Evolutionary conservation across 2,888 invertebrate species (phyloP), one percentile per base, ranked within the genome.

Genomic region (Alcis repandata): DNA sequence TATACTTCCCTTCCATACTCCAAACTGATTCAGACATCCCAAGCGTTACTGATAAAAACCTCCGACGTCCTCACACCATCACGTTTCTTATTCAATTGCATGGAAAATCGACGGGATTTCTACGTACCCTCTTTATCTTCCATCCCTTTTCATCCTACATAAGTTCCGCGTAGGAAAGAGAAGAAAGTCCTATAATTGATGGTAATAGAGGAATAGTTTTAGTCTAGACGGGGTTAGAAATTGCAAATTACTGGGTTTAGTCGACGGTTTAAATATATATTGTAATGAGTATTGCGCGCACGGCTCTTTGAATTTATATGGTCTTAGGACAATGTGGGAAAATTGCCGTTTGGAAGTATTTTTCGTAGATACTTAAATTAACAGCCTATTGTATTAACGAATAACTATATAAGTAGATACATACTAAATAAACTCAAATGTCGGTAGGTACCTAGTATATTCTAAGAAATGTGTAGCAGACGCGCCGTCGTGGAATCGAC

Each of bases 11-110:
- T 7, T 33, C 38, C 19, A 32, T 27, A 0, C 17, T 13, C 10
- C 8, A 17, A 45, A 43, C 22, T 46, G 72, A 74, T 72, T 69
- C 65, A 72, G 63, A 73, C 66, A 70, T 73, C 71, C 59, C 68
- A 45, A 54, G 58, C 57, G 63, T 53, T 56, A 41, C 59, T 51
- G 80, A 85, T 85, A 85, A 88, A 85, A 86, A 82, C 81, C 84
- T 79, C 78, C 85, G 80, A 85, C 85, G 80, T 88, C 87, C 82
- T 86, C 90, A 90, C 88, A 83, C 87, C 85, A 85, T 90, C 85
- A 88, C 88, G 83, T 86, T 85, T 87, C 86, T 85, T 86, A 91
- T 91, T 92, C 91, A 91, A 91, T 91, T 88, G 91, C 87, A 86
- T 86, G 89, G 91, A 92, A 92, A 91, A 91, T 91, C 89, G 84